Base-by-base conservation (phyloP, 2,888 invertebrate species). In the Pristionchus mayeri region DNA sequence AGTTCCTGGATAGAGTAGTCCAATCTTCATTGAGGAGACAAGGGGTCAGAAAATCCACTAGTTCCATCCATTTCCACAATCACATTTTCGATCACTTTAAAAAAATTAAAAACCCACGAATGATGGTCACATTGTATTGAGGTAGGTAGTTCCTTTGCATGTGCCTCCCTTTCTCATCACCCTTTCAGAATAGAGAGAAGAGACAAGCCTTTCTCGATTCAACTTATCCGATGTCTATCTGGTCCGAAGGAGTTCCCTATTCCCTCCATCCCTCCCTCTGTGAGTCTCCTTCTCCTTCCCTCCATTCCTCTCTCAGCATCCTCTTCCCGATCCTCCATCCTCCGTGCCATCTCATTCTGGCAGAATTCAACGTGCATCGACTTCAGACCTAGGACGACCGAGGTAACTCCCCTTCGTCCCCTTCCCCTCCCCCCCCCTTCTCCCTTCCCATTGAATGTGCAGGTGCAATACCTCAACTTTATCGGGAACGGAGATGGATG, bases 281-380 rank as follows among this genome's bases (percentile, higher is more conserved):
- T 81, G 4, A 79, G 79, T 79, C 21, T 13, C 21, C 60, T 18
- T 34, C 16, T 16, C 34, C 34, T 34, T 37, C 63, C 34, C 24
- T 34, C 37, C 6, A 44, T 13, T 44, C 44, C 44, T 44, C 44
- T 44, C 44, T 44, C n/a, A 85, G 85, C 85, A 18, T 16, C 50
- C 3, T 60, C 52, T 18, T 34, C 85, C 18, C 40, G 71, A 18
- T 44, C 44, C 34, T 82, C 82, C 9, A 75, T 85, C 27, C 40
- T 75, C 18, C 60, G 75, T n/a, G 85, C 85, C 3, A 85, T 85
- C 30, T 44, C 34, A 7, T 85, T 84, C 44, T 85, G 85, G 85
- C 78, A 85, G 6, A 37, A 50, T 37, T 48, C 60, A 27, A 82
- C 63, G 13, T 82, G 81, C n/a, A 63, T 82, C 27, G 30, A 82